These are phyloP conservation scores for Seira sanloemensis DNA, from an alignment of 2,888 invertebrate species.

Conservation along the genomic window DNA sequence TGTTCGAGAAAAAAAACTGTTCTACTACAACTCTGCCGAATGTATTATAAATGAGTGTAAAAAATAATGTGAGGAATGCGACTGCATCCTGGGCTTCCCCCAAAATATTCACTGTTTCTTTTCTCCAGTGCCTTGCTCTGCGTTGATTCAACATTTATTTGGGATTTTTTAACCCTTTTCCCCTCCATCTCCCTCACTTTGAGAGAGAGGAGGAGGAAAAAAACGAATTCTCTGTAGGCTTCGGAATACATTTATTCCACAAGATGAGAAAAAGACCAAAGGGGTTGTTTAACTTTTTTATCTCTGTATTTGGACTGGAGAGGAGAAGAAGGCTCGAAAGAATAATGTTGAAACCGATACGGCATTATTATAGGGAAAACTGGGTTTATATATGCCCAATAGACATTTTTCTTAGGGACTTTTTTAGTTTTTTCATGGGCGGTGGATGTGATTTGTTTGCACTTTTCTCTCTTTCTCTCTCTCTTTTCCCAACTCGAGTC, in stretches of 20 bases:
- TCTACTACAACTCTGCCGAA: constrained; percentile 17
- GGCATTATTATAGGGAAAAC: no score
- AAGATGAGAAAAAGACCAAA: constrained; percentile 22
- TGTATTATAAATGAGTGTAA: constrained; percentile 50
- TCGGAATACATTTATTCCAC: constrained; percentile 41
- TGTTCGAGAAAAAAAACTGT: neutral
- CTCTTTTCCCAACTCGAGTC: constrained; percentile 34
- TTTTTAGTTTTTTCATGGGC: constrained; percentile 28
- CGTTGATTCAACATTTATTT: constrained; percentile 41
- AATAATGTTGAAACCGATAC: constrained; percentile 44
- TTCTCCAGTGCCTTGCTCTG: no score
- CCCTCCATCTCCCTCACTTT: constrained; percentile 18
- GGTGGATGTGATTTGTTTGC: constrained; percentile 64
- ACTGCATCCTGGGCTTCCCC: neutral
- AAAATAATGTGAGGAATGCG: constrained; percentile 32
- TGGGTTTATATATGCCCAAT: neutral
- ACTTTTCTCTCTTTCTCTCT: constrained; percentile 36
- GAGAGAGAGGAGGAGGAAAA: no score
- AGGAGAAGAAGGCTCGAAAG: neutral
- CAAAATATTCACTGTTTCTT: neutral
- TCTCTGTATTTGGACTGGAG: neutral
- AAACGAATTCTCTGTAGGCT: constrained; percentile 59
- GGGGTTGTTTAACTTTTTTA: constrained; percentile 24
- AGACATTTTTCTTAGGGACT: constrained; percentile 22
- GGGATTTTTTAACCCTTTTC: constrained; percentile 25